Conservation (phyloP, 2,797 vertebrate species). For the Streptopelia turtur region DNA sequence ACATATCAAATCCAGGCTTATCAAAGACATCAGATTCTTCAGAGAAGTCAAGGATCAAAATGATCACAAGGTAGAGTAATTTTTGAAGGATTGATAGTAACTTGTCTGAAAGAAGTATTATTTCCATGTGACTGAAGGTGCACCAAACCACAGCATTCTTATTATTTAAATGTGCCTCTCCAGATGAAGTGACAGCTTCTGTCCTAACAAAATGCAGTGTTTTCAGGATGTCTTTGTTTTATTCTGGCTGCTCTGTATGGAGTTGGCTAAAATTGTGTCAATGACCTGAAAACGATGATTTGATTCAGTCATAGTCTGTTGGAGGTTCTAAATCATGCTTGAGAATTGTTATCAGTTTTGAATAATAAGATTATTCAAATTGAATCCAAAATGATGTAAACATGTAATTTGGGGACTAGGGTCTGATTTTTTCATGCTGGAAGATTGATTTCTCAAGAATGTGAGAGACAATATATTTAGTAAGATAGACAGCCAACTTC, state of each 20-base stretch:
- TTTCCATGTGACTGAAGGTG: background rate
- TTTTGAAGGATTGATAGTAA: background rate
- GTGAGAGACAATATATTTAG: background rate
- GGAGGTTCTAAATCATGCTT: background rate
- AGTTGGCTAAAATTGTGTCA: background rate
- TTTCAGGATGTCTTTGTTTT: background rate
- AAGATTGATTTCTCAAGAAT: background rate
- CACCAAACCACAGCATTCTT: background rate
- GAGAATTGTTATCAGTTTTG: background rate
- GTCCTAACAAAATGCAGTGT: background rate
- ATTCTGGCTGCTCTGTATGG: background rate
- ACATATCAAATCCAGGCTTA: conserved; percentile 98
- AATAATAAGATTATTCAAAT: background rate
- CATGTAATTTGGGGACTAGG: background rate
- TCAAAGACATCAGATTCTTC: conserved; percentile 99
- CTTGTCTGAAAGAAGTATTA: background rate
- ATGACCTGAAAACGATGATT: background rate
- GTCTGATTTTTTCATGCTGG: background rate
- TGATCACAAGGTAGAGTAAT: conserved; percentile 91
- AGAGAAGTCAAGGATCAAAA: conserved; percentile 97
- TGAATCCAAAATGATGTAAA: background rate
- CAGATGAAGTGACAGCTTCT: background rate
- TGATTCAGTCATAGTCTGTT: background rate
- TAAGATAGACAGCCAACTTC: background rate
- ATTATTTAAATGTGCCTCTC: background rate